Evolutionary conservation across 2,888 invertebrate species (phyloP).

Genomic region (Physocephala rufipes): DNA sequence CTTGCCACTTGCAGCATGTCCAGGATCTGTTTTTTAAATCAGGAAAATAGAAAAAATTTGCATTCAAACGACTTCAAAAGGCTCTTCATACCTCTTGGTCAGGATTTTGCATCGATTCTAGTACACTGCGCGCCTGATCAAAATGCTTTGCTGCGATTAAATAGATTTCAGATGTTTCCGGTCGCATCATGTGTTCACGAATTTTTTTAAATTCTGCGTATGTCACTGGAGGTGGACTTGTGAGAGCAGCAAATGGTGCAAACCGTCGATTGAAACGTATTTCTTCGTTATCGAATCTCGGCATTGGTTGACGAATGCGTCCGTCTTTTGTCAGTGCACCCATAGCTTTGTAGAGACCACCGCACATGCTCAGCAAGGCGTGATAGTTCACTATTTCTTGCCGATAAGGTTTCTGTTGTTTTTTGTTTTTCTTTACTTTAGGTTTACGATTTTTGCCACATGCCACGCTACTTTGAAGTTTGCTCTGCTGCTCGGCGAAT

Average conservation of each 20-base stretch:
- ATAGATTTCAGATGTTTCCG: conserved; percentile 73
- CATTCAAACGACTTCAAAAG: neutral
- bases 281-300: conserved; percentile 91
- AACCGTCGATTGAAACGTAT: conserved; percentile 95
- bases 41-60: conserved; percentile 54
- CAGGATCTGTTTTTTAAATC: conserved; percentile 70
- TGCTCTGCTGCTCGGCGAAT: conserved; percentile 66
- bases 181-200: conserved; percentile 74
- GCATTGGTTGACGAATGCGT: conserved; percentile 84
- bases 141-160: conserved; percentile 90
- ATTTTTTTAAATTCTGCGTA: conserved; percentile 90
- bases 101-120: conserved; percentile 84
- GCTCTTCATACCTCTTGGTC: conserved; percentile 76
- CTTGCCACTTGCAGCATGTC: conserved; percentile 90
- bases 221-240: conserved; percentile 90
- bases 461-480: conserved; percentile 48
- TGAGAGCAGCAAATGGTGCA: conserved; percentile 84
- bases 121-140: conserved; percentile 85
- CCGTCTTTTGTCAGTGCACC: conserved; percentile 89
- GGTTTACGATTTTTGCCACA: conserved; percentile 63
- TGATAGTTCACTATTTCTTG: conserved; percentile 89
- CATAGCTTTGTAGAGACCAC: conserved; percentile 95
- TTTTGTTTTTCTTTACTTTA: conserved; percentile 66
- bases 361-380: conserved; percentile 92
- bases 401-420: conserved; percentile 79